A percentile compares a stretch with the other conserved stretches of the same genome.
These are phyloP conservation scores for Enteromius unitaeniatus DNA, from an alignment of 2,797 vertebrate species.

Conservation along the genomic window DNA sequence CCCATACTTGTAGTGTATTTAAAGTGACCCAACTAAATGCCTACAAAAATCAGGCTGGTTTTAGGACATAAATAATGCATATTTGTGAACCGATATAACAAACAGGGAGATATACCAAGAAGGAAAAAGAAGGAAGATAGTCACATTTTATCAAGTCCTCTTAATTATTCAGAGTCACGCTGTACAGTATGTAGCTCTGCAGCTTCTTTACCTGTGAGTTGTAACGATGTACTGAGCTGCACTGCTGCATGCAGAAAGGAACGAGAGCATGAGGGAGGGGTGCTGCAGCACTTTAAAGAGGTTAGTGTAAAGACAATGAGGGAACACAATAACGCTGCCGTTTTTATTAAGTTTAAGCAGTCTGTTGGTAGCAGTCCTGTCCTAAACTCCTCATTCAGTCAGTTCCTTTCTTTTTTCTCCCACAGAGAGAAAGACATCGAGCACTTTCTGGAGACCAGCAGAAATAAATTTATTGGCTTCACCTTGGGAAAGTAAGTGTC, in stretches of 20 bases:
- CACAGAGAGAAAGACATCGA: slow-evolving; percentile 96
- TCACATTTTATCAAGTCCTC: background rate
- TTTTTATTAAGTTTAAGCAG: background rate
- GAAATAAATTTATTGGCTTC: slow-evolving; percentile 98
- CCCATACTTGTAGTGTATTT: background rate
- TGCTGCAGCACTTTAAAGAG: slow-evolving; percentile 49
- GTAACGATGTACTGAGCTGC: slow-evolving; percentile 9
- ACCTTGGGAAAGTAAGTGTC: slow-evolving; percentile 91
- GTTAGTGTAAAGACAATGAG: background rate
- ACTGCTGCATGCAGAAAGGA: slow-evolving; percentile 19
- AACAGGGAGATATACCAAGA: background rate
- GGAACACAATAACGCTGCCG: background rate
- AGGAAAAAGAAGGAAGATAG: slow-evolving; percentile 2
- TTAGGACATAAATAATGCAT: slow-evolving; percentile 56
- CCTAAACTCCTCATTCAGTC: background rate
- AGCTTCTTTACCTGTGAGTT: slow-evolving; percentile 8
- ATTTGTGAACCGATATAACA: slow-evolving; percentile 34
- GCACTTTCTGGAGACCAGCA: slow-evolving; percentile 93
- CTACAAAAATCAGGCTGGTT: background rate
- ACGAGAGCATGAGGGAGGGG: background rate
- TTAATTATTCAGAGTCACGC: slow-evolving; percentile 19
- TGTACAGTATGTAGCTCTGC: slow-evolving; percentile 23
- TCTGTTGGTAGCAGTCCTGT: background rate
- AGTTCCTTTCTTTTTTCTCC: slow-evolving; percentile 18
- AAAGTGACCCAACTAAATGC: background rate